A percentile compares a stretch with the other conserved stretches of the same genome.
phyloP scores from a whole-genome alignment of 2,888 invertebrate genomes.

The Heliconius erato region DNA sequence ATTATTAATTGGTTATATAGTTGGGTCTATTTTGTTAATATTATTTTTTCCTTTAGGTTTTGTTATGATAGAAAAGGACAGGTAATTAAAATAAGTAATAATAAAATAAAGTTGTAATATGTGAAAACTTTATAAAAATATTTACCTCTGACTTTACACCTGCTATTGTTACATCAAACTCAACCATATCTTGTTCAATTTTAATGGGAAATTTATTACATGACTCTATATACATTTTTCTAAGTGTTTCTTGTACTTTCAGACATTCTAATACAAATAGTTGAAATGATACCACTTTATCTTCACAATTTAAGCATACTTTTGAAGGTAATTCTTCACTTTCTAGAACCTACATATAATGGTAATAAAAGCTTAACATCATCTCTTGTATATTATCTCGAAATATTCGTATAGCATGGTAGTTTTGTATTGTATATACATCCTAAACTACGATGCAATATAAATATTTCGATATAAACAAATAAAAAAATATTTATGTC shows the following conservation, averaged over 20 bases:
- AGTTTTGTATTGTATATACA: neutral
- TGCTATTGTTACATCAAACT: conserved; percentile 52
- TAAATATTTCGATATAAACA: neutral
- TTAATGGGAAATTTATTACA: conserved; percentile 61
- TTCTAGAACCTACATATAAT: conserved; percentile 65
- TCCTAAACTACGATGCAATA: neutral
- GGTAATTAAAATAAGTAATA: too few species aligned
- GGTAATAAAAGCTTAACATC: neutral
- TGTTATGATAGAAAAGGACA: neutral
- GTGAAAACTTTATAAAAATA: neutral
- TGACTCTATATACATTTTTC: conserved; percentile 62
- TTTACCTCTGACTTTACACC: conserved; percentile 73
- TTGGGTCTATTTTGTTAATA: neutral
- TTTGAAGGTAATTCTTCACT: conserved; percentile 75
- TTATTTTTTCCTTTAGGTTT: neutral
- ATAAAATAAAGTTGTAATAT: too few species aligned
- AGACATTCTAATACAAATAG: conserved; percentile 78
- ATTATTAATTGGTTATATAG: neutral
- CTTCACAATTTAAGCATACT: conserved; percentile 79
- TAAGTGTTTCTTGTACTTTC: conserved; percentile 73
- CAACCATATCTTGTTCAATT: conserved; percentile 57
- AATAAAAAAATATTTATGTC: neutral
- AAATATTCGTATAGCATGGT: too few species aligned
- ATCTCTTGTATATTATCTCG: neutral
- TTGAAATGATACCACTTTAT: conserved; percentile 79